phyloP scores from a whole-genome alignment of 2,888 invertebrate genomes.

The Candidula unifasciata region DNA sequence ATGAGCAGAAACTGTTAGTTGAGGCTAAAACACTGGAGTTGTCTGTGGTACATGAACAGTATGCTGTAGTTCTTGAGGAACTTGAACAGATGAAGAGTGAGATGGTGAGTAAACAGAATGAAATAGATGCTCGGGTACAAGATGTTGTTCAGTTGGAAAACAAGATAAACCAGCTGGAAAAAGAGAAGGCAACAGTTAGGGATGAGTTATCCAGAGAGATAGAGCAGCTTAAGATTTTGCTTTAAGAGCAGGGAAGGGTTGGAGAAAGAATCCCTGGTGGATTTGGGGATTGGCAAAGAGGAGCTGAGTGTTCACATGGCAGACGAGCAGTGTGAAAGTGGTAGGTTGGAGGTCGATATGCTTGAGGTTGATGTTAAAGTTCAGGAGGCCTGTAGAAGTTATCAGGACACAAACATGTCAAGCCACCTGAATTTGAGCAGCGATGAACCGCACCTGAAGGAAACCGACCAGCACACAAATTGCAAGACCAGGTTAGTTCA shows the following conservation, averaged over 20 bases:
- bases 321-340: not conserved
- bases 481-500: not conserved
- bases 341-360: too few relatives aligned
- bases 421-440: not conserved
- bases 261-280: constrained; percentile 54
- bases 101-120: not conserved
- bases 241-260: constrained; percentile 50
- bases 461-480: not conserved
- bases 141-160: not conserved
- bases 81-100: not conserved
- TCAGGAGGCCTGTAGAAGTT: constrained; percentile 41
- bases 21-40: constrained; percentile 19
- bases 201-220: not conserved
- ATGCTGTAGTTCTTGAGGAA: not conserved
- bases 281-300: constrained; percentile 7
- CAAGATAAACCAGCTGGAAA: constrained; percentile 23
- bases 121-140: not conserved
- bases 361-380: constrained; percentile 32
- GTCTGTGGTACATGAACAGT: not conserved
- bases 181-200: not conserved
- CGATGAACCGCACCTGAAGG: not conserved
- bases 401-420: constrained; percentile 3
- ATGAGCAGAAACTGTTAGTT: not conserved
- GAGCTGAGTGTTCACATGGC: not conserved
- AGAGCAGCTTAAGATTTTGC: not conserved